Evolutionary conservation across 2,888 invertebrate species (phyloP), one percentile per base, ranked within the genome.

Genomic region (Synergus umbraculus): DNA sequence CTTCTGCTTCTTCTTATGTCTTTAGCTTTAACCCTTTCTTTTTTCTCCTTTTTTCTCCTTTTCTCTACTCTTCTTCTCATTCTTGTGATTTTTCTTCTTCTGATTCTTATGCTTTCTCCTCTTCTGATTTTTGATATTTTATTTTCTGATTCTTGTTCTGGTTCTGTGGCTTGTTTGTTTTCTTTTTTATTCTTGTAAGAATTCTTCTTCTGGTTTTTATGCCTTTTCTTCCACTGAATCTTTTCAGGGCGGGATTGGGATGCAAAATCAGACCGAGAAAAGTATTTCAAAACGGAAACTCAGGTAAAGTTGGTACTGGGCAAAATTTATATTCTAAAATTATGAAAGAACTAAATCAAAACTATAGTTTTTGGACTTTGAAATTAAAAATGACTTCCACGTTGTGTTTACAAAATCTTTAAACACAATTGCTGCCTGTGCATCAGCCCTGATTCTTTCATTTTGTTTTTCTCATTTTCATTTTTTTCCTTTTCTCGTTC

Each of bases 131-230:
- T 29, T 46, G 13, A 13, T 49, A 29, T 66, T 66, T 66, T 41
- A 4, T 69, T 49, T 69, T 22, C 46, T 69, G 69, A 18, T 69
- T 46, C 69, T 49, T 69, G 46, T 69, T 46, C 46, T 69, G 69
- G 69, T 49, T 69, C 29, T 69, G 54, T 54, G 54, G 15, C 69
- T 69, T 69, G 49, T 49, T 69, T 18, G 3, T 22, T 69, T 46
- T 69, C 22, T 29, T 29, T 69, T 49, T 69, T 49, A 29, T 15
- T 69, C 46, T 54, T 73, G 54, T 2, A 18, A 18, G 79, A 63
- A 76, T 79, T 73, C 43, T 80, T 73, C 67, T 54, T 67, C 46
- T 76, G 76, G 78, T 80, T 81, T 76, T 29, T 18, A 18, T 49
- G 13, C 49, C 49, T 49, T 69, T 69, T 69, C 18, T 67, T 67